Conservation (phyloP, 2,113 vertebrate species). For the Aegypius monachus region DNA sequence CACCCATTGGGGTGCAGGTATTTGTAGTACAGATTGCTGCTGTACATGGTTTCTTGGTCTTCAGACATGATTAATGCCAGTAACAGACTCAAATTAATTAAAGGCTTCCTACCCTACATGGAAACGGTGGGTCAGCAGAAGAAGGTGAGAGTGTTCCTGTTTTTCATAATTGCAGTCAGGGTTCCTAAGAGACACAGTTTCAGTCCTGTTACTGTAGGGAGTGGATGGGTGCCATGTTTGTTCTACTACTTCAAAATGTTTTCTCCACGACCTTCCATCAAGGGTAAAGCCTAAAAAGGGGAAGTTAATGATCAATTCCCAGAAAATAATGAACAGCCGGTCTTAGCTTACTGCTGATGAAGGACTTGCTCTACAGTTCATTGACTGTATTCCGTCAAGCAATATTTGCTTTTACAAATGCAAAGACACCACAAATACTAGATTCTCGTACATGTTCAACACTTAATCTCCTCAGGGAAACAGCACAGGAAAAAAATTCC, state of each 20-base stretch:
- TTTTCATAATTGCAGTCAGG: neutral
- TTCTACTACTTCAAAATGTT: neutral
- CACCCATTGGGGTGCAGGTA: neutral
- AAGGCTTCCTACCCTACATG: neutral
- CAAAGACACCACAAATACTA: neutral
- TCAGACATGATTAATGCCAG: neutral
- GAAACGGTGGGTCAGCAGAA: neutral
- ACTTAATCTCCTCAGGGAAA: neutral
- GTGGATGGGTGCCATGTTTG: neutral
- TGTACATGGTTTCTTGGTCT: neutral
- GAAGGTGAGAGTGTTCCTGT: neutral
- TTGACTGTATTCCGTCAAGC: neutral
- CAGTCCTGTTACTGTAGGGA: neutral
- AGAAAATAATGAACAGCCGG: neutral
- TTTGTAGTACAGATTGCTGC: neutral
- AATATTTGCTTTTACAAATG: neutral
- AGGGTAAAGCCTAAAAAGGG: neutral
- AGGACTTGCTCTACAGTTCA: neutral
- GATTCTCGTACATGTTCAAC: fast-evolving
- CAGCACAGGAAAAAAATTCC: neutral
- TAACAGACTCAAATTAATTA: neutral
- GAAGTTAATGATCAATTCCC: neutral
- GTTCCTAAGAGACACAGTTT: neutral
- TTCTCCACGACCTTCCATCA: neutral
- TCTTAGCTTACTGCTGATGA: neutral